These are phyloP conservation scores for Pristionchus exspectatus DNA, from an alignment of 2,888 invertebrate species.

Conservation along the genomic window DNA sequence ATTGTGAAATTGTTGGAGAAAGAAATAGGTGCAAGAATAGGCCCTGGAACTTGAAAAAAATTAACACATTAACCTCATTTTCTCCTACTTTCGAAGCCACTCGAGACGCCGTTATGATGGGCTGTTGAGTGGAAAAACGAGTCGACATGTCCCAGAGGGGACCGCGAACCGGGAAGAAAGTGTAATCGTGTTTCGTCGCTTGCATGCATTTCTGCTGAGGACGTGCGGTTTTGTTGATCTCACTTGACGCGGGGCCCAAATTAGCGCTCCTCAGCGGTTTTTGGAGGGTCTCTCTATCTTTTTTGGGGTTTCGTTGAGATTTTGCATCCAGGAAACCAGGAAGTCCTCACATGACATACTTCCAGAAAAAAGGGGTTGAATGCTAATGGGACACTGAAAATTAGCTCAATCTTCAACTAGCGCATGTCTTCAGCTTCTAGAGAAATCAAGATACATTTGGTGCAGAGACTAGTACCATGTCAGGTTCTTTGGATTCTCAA, in stretches of 20 bases:
- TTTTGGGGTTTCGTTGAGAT: neutral
- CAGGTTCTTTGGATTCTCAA: neutral
- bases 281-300: neutral
- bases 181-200: neutral
- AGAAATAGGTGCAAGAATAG: too few species aligned
- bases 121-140: too few species aligned
- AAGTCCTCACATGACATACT: neutral
- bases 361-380: neutral
- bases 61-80: neutral
- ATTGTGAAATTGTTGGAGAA: too few species aligned
- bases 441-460: neutral
- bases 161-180: constrained; percentile 2
- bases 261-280: neutral
- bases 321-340: neutral
- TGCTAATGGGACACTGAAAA: neutral
- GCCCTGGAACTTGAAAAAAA: too few species aligned
- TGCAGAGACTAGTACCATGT: neutral
- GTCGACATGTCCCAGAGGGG: too few species aligned
- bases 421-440: neutral
- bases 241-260: neutral
- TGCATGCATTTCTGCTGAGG: neutral
- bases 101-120: too few species aligned
- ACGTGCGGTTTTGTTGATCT: neutral
- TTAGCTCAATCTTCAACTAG: neutral
- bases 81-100: neutral